Evolutionary conservation across 2,888 invertebrate species (phyloP).

Genomic region (Tupiocoris notatus): DNA sequence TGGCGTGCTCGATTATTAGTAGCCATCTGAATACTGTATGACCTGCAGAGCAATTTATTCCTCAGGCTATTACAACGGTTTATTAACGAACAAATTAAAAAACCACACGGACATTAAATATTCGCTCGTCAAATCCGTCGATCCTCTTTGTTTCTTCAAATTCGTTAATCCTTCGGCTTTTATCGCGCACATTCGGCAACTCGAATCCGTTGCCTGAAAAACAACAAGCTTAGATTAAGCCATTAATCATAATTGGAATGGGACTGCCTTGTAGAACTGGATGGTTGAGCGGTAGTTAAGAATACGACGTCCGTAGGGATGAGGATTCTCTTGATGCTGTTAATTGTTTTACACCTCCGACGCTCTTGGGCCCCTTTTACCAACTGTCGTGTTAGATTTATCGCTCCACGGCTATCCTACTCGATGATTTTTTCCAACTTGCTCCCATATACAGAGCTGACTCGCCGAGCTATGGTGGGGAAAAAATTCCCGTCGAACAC

Average conservation of each 20-base stretch:
- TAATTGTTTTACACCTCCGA: neutral
- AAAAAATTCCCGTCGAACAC: too few species aligned
- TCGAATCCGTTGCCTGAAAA: neutral
- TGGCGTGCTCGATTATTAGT: too few species aligned
- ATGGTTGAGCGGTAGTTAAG: neutral
- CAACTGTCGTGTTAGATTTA: neutral
- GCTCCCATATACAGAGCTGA: neutral
- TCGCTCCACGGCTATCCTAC: neutral
- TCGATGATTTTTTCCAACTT: neutral
- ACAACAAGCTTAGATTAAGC: constrained; percentile 11
- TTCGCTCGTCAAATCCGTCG: too few species aligned
- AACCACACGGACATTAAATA: too few species aligned
- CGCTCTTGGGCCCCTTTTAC: neutral
- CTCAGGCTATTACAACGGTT: too few species aligned
- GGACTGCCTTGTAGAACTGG: constrained; percentile 1
- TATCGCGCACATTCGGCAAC: neutral
- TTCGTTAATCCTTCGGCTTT: too few species aligned
- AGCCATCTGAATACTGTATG: too few species aligned
- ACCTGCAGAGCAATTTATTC: too few species aligned
- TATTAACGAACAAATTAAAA: too few species aligned
- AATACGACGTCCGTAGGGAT: neutral
- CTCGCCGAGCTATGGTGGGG: too few species aligned
- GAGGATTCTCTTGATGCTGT: neutral
- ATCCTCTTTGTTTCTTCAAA: too few species aligned
- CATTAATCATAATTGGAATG: constrained; percentile 30